Percentiles rank a stretch among this genome's conserved stretches.
Evolutionary conservation across 2,113 vertebrate genomes (phyloP).

Genomic region (Ciconia maguari): DNA sequence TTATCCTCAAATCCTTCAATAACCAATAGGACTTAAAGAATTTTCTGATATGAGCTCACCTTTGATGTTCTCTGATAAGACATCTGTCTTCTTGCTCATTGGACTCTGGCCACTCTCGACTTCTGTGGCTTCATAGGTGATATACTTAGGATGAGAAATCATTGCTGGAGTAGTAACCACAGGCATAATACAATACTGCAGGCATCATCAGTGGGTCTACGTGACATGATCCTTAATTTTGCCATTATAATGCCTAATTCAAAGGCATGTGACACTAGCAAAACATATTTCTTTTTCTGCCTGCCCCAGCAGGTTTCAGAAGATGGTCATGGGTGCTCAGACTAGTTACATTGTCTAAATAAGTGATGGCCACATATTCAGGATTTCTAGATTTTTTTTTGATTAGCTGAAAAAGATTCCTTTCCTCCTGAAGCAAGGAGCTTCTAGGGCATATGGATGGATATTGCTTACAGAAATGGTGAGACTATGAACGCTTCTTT

Average conservation of each 20-base stretch:
- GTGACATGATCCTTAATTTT: background rate
- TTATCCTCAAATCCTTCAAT: background rate
- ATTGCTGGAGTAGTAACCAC: background rate
- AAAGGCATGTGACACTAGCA: background rate
- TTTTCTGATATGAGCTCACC: background rate
- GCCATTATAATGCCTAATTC: background rate
- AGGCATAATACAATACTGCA: background rate
- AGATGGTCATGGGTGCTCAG: background rate
- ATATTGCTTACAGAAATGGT: background rate
- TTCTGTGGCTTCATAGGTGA: background rate
- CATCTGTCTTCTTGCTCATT: background rate
- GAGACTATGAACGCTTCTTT: background rate
- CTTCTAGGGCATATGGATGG: background rate
- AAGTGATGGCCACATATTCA: background rate
- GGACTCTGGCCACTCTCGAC: background rate
- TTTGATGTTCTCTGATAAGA: background rate
- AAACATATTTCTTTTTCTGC: background rate
- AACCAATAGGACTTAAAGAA: background rate
- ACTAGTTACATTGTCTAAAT: background rate
- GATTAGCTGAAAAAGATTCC: background rate
- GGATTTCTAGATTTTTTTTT: background rate
- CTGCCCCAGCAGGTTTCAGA: background rate
- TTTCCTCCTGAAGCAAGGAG: background rate
- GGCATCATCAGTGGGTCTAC: background rate
- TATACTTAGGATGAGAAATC: background rate